Percentiles rank a stretch among this genome's conserved stretches.
phyloP scores from a whole-genome alignment of 2,797 vertebrate genomes.

The Scomberomorus guttatus region DNA sequence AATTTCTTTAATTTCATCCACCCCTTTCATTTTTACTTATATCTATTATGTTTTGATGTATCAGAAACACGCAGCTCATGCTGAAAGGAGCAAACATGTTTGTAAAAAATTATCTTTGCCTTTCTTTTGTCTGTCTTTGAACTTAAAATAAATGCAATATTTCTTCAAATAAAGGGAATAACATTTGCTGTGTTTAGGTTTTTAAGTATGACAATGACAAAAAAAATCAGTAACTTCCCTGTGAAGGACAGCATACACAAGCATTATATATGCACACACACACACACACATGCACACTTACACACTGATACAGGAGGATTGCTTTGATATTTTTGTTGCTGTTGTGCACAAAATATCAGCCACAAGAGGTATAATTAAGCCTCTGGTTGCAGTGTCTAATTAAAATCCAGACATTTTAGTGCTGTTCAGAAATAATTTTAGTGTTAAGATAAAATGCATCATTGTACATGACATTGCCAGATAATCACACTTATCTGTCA shows the following conservation, averaged over 20 bases:
- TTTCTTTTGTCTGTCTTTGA: conserved; percentile 59
- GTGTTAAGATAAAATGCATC: conserved; percentile 36
- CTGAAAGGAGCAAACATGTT: conserved; percentile 52
- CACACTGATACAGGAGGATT: conserved; percentile 5
- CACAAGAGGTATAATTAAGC: conserved; percentile 39
- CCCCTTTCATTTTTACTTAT: conserved; percentile 6
- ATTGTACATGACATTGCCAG: conserved; percentile 17
- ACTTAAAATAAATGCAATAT: conserved; percentile 69
- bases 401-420: conserved; percentile 24
- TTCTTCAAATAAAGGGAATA: conserved; percentile 56
- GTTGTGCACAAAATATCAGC: conserved; percentile 34
- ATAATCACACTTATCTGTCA: conserved; percentile 19
- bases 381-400: conserved; percentile 20
- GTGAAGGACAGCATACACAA: background rate
- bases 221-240: background rate
- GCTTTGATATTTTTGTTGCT: conserved; percentile 28
- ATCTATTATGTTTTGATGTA: conserved; percentile 32
- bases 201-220: conserved; percentile 2
- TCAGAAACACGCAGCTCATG: conserved; percentile 30
- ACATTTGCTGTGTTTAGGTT: conserved; percentile 19
- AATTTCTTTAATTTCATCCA: background rate
- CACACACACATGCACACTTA: background rate
- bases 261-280: background rate
- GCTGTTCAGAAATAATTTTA: conserved; percentile 35
- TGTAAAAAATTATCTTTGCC: conserved; percentile 48